These are phyloP conservation scores for Pseudeuparius sepicola DNA, from an alignment of 2,888 invertebrate species.

Conservation along the genomic window DNA sequence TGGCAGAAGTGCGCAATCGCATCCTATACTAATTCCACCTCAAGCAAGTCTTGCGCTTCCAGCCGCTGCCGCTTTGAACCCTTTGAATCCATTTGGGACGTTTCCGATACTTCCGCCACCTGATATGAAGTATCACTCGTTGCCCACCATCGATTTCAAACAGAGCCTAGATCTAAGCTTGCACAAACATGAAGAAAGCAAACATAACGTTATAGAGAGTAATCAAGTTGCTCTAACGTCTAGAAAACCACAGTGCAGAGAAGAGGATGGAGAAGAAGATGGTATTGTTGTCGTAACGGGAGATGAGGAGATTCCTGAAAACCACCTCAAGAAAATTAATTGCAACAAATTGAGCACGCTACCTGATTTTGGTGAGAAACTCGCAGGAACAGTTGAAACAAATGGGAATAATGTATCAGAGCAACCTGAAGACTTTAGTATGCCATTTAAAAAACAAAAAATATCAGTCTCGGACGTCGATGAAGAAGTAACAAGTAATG, in stretches of 20 bases:
- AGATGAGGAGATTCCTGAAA: constrained; percentile 32
- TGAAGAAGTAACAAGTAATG: constrained; percentile 47
- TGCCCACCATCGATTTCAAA: constrained; percentile 53
- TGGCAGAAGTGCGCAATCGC: constrained; percentile 80
- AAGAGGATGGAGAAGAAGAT: constrained; percentile 59
- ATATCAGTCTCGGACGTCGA: constrained; percentile 46
- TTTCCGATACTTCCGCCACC: constrained; percentile 65
- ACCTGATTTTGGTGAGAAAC: background rate
- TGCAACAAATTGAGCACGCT: background rate
- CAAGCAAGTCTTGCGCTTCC: constrained; percentile 55
- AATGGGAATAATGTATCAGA: constrained; percentile 36
- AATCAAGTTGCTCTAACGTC: constrained; percentile 29
- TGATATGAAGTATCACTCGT: constrained; percentile 52
- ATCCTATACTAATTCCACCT: constrained; percentile 68
- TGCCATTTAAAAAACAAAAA: constrained; percentile 53
- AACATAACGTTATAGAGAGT: constrained; percentile 30
- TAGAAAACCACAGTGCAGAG: constrained; percentile 36
- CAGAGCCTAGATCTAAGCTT: constrained; percentile 51
- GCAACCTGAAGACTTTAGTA: constrained; percentile 60
- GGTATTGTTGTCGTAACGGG: constrained; percentile 71
- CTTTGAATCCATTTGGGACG: constrained; percentile 65
- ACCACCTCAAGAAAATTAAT: no score
- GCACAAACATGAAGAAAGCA: constrained; percentile 41
- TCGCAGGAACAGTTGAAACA: background rate
- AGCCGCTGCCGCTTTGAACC: constrained; percentile 49